Evolutionary conservation across 2,113 vertebrate genomes (phyloP).

Genomic region (Cygnus atratus): DNA sequence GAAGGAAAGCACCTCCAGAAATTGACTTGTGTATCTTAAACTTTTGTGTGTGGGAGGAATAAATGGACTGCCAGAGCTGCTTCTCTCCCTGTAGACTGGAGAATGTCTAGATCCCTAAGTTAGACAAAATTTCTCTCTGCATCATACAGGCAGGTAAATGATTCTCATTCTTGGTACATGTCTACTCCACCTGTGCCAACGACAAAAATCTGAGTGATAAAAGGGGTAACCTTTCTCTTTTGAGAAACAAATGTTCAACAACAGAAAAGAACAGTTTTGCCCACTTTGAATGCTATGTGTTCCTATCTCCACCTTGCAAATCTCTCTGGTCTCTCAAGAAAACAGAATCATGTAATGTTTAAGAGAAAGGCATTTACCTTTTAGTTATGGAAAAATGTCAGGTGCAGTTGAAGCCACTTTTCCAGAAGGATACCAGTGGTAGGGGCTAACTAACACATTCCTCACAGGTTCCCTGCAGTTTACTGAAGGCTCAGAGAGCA

Average conservation of each 20-base stretch:
- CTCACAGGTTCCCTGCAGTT: accelerated
- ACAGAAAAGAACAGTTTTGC: accelerated
- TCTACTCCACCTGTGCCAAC: neutral
- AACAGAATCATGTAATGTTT: neutral
- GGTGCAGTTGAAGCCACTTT: neutral
- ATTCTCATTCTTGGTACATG: neutral
- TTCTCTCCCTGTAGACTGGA: neutral
- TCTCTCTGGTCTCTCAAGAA: neutral
- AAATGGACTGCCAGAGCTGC: neutral
- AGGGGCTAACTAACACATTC: neutral
- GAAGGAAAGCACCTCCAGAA: neutral
- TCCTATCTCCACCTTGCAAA: neutral
- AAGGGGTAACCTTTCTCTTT: neutral
- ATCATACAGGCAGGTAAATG: neutral
- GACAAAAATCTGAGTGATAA: neutral
- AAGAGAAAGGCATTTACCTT: neutral
- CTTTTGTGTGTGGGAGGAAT: neutral
- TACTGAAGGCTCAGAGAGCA: neutral
- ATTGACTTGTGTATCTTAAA: neutral
- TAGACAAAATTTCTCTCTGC: neutral
- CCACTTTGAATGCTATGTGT: accelerated
- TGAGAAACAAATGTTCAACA: neutral
- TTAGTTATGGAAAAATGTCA: neutral
- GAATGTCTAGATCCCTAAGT: neutral
- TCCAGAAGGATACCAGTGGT: neutral